These are phyloP conservation scores for Rotaria magnacalcarata DNA, from an alignment of 2,888 invertebrate genomes.

Conservation along the genomic window DNA sequence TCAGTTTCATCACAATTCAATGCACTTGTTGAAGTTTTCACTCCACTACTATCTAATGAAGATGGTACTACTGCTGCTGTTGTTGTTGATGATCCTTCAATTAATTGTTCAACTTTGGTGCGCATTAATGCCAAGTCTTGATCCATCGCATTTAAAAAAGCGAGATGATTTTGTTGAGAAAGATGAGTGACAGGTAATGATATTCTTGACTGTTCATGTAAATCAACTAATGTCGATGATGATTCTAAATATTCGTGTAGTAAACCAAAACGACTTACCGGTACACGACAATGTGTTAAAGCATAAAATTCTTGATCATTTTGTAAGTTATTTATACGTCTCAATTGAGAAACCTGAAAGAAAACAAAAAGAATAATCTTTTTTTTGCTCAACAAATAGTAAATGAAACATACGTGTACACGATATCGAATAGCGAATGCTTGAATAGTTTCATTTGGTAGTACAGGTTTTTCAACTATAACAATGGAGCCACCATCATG, in stretches of 20 bases:
- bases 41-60: slow-evolving; percentile 46
- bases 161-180: slow-evolving; percentile 43
- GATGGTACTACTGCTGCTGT: slow-evolving; percentile 50
- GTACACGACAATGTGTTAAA: slow-evolving; percentile 73
- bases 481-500: background rate
- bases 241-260: background rate
- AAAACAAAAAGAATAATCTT: background rate
- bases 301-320: slow-evolving; percentile 85
- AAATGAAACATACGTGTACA: background rate
- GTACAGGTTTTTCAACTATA: slow-evolving; percentile 10
- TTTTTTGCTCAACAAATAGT: background rate
- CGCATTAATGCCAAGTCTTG: slow-evolving; percentile 52
- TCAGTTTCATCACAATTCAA: slow-evolving; percentile 49
- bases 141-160: slow-evolving; percentile 55
- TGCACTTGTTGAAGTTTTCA: background rate
- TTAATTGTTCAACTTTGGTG: slow-evolving; percentile 53
- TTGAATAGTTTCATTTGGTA: slow-evolving; percentile 14
- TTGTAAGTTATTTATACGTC: slow-evolving; percentile 79
- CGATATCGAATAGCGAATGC: slow-evolving; percentile 19
- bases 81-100: slow-evolving; percentile 52
- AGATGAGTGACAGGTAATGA: background rate
- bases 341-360: slow-evolving; percentile 75
- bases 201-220: background rate
- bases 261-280: slow-evolving; percentile 61
- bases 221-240: background rate